Evolutionary conservation across 2,113 vertebrate genomes (phyloP).

Genomic region (Scortum barcoo): DNA sequence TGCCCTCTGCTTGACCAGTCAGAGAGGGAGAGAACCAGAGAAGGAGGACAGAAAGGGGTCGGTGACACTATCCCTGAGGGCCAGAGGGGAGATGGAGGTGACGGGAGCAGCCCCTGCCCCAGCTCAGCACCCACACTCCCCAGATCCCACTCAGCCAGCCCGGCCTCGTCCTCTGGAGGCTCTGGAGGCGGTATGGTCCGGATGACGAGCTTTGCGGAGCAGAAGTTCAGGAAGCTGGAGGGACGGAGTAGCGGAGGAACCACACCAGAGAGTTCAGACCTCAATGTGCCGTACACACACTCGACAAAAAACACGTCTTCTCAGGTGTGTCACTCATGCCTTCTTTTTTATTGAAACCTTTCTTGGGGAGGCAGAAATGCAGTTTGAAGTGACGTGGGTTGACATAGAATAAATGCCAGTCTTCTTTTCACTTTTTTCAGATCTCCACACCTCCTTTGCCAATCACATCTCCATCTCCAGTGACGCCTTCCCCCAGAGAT

Average conservation of each 20-base stretch:
- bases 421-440: constrained; percentile 46
- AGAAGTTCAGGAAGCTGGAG: constrained; percentile 95
- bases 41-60: constrained; percentile 40
- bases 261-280: constrained; percentile 93
- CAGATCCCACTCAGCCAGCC: constrained; percentile 91
- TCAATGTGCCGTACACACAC: constrained; percentile 89
- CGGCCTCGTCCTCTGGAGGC: constrained; percentile 90
- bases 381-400: neutral
- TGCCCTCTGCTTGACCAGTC: constrained; percentile 74
- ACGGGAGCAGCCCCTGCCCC: constrained; percentile 87
- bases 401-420: neutral
- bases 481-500: constrained; percentile 85
- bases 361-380: neutral
- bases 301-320: constrained; percentile 84
- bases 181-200: constrained; percentile 90
- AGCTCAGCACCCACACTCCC: constrained; percentile 88
- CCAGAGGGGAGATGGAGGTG: constrained; percentile 68
- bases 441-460: constrained; percentile 73
- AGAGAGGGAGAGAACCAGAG: constrained; percentile 31
- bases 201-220: constrained; percentile 99
- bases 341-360: neutral
- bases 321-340: constrained; percentile 71
- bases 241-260: constrained; percentile 95
- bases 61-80: constrained; percentile 26
- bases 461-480: constrained; percentile 77